Evolutionary conservation across 64 coral and sea anemone species (phyloP).

Genomic region (Dendronephthya gigantea): DNA sequence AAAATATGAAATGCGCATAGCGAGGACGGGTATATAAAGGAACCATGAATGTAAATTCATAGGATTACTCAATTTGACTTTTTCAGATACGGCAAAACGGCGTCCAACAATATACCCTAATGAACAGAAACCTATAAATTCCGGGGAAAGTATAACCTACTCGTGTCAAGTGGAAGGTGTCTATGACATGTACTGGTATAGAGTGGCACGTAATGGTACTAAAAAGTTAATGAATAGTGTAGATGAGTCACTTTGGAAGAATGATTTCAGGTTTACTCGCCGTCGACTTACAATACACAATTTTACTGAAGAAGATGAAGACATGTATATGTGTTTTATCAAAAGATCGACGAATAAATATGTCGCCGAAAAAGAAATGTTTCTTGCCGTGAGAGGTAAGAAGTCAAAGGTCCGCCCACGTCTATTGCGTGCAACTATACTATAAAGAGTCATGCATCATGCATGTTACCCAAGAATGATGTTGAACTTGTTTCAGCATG

Average conservation of each 20-base stretch:
- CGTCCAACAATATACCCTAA: too few species aligned
- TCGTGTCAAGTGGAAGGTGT: not conserved
- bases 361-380: not conserved
- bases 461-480: too few species aligned
- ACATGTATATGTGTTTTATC: not conserved
- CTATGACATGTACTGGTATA: not conserved
- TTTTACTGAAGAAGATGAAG: not conserved
- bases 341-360: not conserved
- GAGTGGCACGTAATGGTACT: not conserved
- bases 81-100: too few species aligned
- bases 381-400: not conserved
- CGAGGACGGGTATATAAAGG: too few species aligned
- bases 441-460: too few species aligned
- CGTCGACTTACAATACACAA: not conserved
- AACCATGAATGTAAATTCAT: too few species aligned
- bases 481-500: too few species aligned
- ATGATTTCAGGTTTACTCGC: not conserved
- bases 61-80: too few species aligned
- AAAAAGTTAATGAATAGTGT: not conserved
- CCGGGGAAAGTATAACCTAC: not conserved
- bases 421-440: too few species aligned
- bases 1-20: too few species aligned
- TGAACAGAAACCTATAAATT: not conserved
- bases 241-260: not conserved
- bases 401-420: too few species aligned